phyloP scores from a whole-genome alignment of 1,140 invertebrate species.

The Lepidurus arcticus region DNA sequence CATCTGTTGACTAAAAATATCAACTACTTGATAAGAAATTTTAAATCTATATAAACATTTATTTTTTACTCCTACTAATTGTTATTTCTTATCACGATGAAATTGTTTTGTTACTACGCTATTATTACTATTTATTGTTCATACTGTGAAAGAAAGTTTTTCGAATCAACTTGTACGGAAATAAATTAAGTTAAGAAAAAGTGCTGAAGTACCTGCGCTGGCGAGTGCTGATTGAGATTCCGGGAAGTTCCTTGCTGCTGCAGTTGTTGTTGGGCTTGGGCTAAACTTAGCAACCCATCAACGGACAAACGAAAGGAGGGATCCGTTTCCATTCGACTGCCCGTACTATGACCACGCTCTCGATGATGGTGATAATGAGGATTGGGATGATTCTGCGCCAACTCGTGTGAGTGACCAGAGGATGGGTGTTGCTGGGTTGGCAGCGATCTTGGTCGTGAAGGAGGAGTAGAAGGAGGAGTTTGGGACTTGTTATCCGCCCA shows the following conservation, averaged over 20 bases:
- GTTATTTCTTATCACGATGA: conserved; percentile 8
- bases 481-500: conserved; percentile 29
- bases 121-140: too few relatives aligned
- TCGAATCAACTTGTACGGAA: too few relatives aligned
- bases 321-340: conserved; percentile 25
- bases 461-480: conserved; percentile 12
- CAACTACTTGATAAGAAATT: too few relatives aligned
- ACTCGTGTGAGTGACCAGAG: neutral
- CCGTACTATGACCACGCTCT: conserved; percentile 29
- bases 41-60: too few relatives aligned
- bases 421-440: conserved; percentile 10
- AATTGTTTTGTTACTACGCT: too few relatives aligned
- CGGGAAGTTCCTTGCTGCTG: conserved; percentile 25
- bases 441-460: conserved; percentile 27
- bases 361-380: conserved; percentile 34
- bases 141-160: too few relatives aligned
- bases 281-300: conserved; percentile 71
- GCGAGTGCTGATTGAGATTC: conserved; percentile 36
- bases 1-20: too few relatives aligned
- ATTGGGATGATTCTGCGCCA: conserved; percentile 26
- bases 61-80: neutral
- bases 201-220: conserved; percentile 34
- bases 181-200: too few relatives aligned
- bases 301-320: conserved; percentile 67
- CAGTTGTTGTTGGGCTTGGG: conserved; percentile 49